These are phyloP conservation scores for Trichopoda pennipes DNA, from an alignment of 2,888 invertebrate species.

Conservation along the genomic window DNA sequence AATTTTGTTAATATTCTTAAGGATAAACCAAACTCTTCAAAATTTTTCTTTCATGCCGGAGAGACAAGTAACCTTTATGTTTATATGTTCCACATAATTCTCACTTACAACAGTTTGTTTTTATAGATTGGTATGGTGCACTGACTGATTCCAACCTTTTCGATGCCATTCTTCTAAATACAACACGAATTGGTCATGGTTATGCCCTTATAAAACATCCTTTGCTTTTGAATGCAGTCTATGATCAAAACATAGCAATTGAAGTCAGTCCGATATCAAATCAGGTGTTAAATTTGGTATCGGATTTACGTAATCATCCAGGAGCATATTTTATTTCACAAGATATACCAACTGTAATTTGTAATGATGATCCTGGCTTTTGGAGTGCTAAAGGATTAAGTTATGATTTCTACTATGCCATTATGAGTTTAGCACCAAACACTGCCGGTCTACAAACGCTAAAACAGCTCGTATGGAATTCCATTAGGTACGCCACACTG, in stretches of 20 bases:
- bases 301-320: conserved; percentile 86
- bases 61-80: conserved; percentile 82
- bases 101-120: neutral
- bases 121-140: conserved; percentile 82
- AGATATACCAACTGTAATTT: conserved; percentile 84
- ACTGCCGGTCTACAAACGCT: conserved; percentile 83
- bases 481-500: conserved; percentile 81
- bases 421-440: conserved; percentile 84
- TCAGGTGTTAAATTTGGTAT: conserved; percentile 82
- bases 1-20: conserved; percentile 73
- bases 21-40: conserved; percentile 77
- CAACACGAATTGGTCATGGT: conserved; percentile 80
- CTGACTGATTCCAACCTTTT: conserved; percentile 84
- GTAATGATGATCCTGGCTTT: conserved; percentile 85
- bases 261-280: conserved; percentile 80
- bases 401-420: conserved; percentile 86
- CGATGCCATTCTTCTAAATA: conserved; percentile 79
- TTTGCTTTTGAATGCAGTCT: conserved; percentile 77
- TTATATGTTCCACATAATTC: neutral
- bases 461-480: conserved; percentile 85
- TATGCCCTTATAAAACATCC: conserved; percentile 80
- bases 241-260: conserved; percentile 77
- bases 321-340: conserved; percentile 82
- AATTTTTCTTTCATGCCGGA: conserved; percentile 85
- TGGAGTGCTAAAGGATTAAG: conserved; percentile 84